These are phyloP conservation scores for Xylota segnis DNA, from an alignment of 2,888 invertebrate species.

Conservation along the genomic window DNA sequence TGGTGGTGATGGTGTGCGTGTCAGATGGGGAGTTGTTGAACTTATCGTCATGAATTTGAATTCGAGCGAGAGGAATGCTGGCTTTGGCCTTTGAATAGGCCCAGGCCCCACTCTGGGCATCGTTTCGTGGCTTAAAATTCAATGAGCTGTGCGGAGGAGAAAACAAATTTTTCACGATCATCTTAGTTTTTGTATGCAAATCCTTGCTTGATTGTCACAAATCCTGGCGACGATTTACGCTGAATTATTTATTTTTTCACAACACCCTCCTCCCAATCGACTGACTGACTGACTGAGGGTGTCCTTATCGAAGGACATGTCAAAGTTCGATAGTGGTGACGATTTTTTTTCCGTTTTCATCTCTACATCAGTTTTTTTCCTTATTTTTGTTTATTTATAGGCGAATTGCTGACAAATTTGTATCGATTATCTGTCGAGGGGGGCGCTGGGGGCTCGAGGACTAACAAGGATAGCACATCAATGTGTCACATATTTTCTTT, in stretches of 20 bases:
- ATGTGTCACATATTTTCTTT: constrained; percentile 46
- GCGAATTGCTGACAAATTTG: constrained; percentile 46
- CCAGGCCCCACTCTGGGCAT: not conserved
- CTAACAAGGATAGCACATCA: constrained; percentile 53
- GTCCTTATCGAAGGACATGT: constrained; percentile 50
- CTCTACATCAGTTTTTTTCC: not conserved
- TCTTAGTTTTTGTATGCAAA: constrained; percentile 67
- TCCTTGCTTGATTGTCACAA: constrained; percentile 65
- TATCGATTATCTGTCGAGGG: constrained; percentile 50
- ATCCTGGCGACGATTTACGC: constrained; percentile 64
- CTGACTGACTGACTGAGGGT: not conserved
- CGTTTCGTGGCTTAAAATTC: not conserved
- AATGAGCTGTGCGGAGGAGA: constrained; percentile 35
- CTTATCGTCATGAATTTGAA: constrained; percentile 67
- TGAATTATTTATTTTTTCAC: constrained; percentile 61
- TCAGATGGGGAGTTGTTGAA: constrained; percentile 41
- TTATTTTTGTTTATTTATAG: no score
- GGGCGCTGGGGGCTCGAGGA: not conserved
- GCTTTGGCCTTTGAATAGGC: constrained; percentile 37
- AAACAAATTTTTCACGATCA: constrained; percentile 57
- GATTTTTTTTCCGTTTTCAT: not conserved
- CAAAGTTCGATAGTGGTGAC: constrained; percentile 47
- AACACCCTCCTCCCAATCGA: not conserved
- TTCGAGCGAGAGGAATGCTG: constrained; percentile 13
- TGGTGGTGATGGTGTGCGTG: constrained; percentile 13